Evolutionary conservation across 2,888 invertebrate species (phyloP), one percentile per base, ranked within the genome.

Genomic region (Ectemnius lituratus): DNA sequence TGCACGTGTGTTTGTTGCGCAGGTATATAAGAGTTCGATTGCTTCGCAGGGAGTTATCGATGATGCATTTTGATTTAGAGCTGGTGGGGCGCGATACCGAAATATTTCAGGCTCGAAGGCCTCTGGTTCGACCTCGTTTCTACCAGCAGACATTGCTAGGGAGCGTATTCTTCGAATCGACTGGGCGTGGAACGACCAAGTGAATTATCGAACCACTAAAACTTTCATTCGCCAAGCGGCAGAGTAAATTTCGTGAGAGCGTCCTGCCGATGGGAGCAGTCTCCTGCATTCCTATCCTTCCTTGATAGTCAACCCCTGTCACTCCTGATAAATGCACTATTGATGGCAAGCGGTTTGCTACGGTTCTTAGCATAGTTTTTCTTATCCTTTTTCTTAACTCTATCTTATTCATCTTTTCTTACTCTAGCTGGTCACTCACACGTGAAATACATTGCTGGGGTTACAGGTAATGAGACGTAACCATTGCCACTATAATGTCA

Each of bases 191-290:
- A 23, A 63, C 45, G 16, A 66, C 59, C 3, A 5, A 13, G 57
- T 65, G 73, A 68, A 64, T 76, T 74, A 65, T 74, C 61, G 71
- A 62, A 14, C 67, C 62, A 49, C 65, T 67, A 52, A 71, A 67
- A 72, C 74, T 76, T 76, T 73, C 80, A 70, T 78, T 73, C 49
- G 46, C 66, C 73, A 62, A 72, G 27, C 62, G 28, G n/a, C 57
- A 45, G 37, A 64, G 67, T 63, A 67, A 70, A 70, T 63, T 52
- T 60, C 45, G 0, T 20, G 58, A 27, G 46, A 47, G 37, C 16
- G 20, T 28, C 49, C 13, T 2, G 5, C 18, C 49, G 67, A 60
- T 67, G 2, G 28, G 37, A 37, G 37, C 37, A 37, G 37, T 4
- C 5, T 13, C 16, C 52, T 14, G 52, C 52, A 52, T 52, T 52